A percentile compares a stretch with the other conserved stretches of the same genome.
phyloP scores from a whole-genome alignment of 1,140 invertebrate species.

The Bombus terrestris region DNA sequence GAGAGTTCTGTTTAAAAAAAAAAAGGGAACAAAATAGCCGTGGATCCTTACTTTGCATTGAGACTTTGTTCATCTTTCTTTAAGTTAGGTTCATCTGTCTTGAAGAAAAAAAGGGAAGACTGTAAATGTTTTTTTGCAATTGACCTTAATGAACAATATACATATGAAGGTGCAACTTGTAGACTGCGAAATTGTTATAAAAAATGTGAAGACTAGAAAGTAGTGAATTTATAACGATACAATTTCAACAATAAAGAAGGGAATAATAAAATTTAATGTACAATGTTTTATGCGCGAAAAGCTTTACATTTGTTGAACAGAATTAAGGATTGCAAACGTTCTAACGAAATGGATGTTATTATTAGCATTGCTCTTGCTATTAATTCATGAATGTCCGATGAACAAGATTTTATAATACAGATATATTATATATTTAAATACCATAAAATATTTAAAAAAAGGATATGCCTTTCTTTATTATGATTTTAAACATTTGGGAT shows the following conservation, averaged over 20 bases:
- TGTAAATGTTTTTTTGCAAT: not conserved
- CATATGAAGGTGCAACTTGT: not conserved
- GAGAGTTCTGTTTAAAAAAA: slow-evolving; percentile 62
- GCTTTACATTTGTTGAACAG: not conserved
- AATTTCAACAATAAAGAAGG: not conserved
- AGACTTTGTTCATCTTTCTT: slow-evolving; percentile 25
- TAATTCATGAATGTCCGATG: not conserved
- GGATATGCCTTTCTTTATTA: not conserved
- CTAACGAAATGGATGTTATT: too few species aligned
- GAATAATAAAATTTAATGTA: not conserved
- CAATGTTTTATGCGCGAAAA: not conserved
- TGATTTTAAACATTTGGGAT: too few species aligned
- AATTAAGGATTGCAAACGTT: not conserved
- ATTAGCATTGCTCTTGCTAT: not conserved
- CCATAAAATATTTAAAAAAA: not conserved
- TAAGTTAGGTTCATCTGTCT: not conserved
- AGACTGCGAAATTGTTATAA: not conserved
- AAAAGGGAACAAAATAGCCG: slow-evolving; percentile 57
- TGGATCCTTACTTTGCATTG: slow-evolving; percentile 34
- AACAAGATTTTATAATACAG: not conserved
- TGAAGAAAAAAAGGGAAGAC: not conserved
- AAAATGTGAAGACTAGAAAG: not conserved
- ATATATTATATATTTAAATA: not conserved
- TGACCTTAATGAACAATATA: not conserved
- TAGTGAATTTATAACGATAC: not conserved